phyloP scores from a whole-genome alignment of 1,140 invertebrate species.

The Pseudomyrmex dendroicus region DNA sequence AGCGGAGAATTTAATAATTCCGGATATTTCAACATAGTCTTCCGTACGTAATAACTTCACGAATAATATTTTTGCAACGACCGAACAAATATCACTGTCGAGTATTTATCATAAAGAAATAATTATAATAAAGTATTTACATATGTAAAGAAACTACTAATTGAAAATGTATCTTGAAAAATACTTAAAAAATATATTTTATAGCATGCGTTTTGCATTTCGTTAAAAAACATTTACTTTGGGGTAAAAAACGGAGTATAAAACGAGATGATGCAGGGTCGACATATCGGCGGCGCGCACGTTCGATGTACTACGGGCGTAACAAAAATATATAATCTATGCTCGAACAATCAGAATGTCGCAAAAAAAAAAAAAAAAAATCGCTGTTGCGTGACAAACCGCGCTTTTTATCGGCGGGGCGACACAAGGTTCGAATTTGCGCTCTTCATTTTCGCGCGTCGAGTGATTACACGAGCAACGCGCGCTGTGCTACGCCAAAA shows the following conservation, averaged over 20 bases:
- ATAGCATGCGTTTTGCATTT: not conserved
- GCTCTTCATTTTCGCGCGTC: constrained; percentile 29
- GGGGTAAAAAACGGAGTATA: not conserved
- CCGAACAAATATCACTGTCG: too few species aligned
- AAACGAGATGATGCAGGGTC: not conserved
- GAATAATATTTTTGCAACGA: too few species aligned
- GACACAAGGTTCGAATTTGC: constrained; percentile 21
- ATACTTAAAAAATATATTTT: not conserved
- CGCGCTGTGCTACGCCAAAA: constrained; percentile 34
- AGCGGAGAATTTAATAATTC: too few species aligned
- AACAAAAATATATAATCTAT: constrained; percentile 51
- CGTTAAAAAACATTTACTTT: constrained; percentile 13
- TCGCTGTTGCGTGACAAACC: constrained; percentile 46
- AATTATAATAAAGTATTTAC: not conserved
- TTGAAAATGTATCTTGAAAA: too few species aligned
- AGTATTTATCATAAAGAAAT: not conserved
- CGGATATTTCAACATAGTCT: too few species aligned
- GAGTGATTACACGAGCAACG: constrained; percentile 21
- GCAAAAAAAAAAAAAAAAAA: constrained; percentile 53
- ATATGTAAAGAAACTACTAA: not conserved
- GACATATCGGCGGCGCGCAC: not conserved
- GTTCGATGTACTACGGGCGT: not conserved
- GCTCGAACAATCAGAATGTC: constrained; percentile 12
- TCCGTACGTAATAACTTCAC: too few species aligned
- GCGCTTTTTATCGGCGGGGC: constrained; percentile 30